Base-by-base conservation (phyloP, 2,888 invertebrate genomes). In the Clistopyga incitator region DNA sequence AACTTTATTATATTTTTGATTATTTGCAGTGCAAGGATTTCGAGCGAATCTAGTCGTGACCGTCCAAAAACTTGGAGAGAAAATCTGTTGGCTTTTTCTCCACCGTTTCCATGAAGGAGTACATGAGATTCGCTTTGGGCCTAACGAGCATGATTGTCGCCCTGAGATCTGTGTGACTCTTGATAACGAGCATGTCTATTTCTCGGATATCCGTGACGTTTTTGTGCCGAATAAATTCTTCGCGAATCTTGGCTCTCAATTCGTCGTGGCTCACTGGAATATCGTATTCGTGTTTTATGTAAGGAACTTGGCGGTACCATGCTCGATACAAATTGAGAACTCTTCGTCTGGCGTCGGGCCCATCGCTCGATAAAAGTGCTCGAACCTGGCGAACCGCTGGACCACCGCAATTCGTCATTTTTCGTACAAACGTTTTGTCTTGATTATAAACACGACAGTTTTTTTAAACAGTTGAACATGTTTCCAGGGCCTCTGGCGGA, bases 141-240 rank as follows among this genome's bases (percentile, higher is more conserved):
- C 98, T 98, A 98, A 98, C 99, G 78, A 96, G 95, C 86, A 97
- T 95, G 0, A 96, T 96, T 0, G 96, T 94, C 94, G 99, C 99
- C 91, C 97, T 96, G 25, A 99, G 94, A 90, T 99, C 98, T 98
- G 98, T 98, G 95, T 98, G 98, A 67, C 98, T 98, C 98, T 98
- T 8, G 18, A 50, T 18, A 38, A 38, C 38, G 38, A 38, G 38
- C 38, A 38, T 38, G 10, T 38, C 38, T 8, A 38, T 38, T 38
- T 38, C 10, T 38, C 38, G 38, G 10, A 38, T 38, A 38, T 38
- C 38, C 38, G 8, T 38, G 0, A 38, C 38, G 38, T 38, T 10
- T 38, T 38, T 38, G 10, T 38, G 38, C 10, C 38, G 38, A 38
- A 38, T 8, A 10, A 38, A 38, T 38, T 96, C 93, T 90, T 98